Conservation (phyloP, 2,888 invertebrate species). For the Orgyia antiqua region DNA sequence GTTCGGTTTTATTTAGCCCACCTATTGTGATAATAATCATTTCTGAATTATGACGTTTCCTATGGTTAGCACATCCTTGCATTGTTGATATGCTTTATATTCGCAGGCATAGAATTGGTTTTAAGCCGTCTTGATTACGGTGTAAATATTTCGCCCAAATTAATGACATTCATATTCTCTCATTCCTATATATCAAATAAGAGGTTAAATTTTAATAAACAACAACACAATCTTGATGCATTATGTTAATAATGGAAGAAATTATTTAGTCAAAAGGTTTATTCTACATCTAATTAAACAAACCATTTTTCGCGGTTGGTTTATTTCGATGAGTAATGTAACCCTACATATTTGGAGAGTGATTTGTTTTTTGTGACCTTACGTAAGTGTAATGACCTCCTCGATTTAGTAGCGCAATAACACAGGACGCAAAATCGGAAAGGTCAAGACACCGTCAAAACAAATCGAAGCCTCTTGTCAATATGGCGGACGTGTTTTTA, state of each 20-base stretch:
- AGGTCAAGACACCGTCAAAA: conserved; percentile 75
- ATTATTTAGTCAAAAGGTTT: too few species aligned
- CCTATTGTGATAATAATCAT: conserved; percentile 48
- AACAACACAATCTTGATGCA: too few species aligned
- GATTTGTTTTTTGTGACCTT: conserved; percentile 27
- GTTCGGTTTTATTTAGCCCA: conserved; percentile 51
- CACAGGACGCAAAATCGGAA: conserved; percentile 67
- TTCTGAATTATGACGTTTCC: conserved; percentile 46
- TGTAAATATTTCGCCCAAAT: too few species aligned
- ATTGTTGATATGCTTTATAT: conserved; percentile 14
- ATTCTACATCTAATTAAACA: too few species aligned
- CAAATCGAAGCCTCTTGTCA: conserved; percentile 69
- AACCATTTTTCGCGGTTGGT: too few species aligned
- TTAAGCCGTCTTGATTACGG: conserved; percentile 9
- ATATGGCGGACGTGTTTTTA: conserved; percentile 67
- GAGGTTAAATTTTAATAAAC: too few species aligned
- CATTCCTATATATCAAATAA: too few species aligned
- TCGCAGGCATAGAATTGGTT: conserved; percentile 7
- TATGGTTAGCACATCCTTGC: conserved; percentile 22
- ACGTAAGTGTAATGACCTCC: conserved; percentile 31
- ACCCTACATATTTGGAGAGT: conserved; percentile 42
- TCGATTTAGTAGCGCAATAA: conserved; percentile 47
- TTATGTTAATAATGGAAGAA: too few species aligned
- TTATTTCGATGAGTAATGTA: conserved; percentile 33
- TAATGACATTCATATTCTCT: too few species aligned